Percentiles rank a stretch among this genome's conserved stretches.
Conservation (phyloP, 1,140 invertebrate genomes). For the Pseudomyrmex dendroicus region DNA sequence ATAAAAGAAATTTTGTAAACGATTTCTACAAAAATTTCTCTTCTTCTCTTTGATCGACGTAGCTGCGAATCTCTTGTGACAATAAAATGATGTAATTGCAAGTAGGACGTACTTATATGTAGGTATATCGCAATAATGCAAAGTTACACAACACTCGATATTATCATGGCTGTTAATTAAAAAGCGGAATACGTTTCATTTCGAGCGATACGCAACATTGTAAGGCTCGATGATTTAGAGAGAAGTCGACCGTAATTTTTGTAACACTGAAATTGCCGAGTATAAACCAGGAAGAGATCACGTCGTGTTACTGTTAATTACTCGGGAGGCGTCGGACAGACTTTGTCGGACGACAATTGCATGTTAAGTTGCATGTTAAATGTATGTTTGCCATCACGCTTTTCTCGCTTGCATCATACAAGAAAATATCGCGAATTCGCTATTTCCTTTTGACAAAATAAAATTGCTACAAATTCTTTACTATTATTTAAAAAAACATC, state of each 20-base stretch:
- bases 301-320: constrained; percentile 26
- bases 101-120: neutral
- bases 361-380: constrained; percentile 18
- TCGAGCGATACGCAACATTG: neutral
- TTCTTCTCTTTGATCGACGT: neutral
- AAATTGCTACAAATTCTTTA: neutral
- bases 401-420: neutral
- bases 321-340: neutral
- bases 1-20: too few relatives aligned
- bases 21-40: neutral
- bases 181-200: constrained; percentile 29
- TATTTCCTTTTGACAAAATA: too few relatives aligned
- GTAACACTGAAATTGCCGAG: neutral
- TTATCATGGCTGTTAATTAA: constrained; percentile 26
- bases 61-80: neutral
- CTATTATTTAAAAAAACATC: neutral
- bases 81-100: neutral
- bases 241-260: neutral
- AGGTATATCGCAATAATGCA: neutral
- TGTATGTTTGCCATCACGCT: constrained; percentile 40
- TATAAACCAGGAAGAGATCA: constrained; percentile 1
- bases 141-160: constrained; percentile 11
- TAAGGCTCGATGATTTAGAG: neutral
- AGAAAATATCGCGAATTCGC: neutral
- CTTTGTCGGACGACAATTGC: neutral